Percentiles rank a stretch among this genome's conserved stretches.
Conservation (phyloP, 2,888 invertebrate species). For the Augochlorella aurata region DNA sequence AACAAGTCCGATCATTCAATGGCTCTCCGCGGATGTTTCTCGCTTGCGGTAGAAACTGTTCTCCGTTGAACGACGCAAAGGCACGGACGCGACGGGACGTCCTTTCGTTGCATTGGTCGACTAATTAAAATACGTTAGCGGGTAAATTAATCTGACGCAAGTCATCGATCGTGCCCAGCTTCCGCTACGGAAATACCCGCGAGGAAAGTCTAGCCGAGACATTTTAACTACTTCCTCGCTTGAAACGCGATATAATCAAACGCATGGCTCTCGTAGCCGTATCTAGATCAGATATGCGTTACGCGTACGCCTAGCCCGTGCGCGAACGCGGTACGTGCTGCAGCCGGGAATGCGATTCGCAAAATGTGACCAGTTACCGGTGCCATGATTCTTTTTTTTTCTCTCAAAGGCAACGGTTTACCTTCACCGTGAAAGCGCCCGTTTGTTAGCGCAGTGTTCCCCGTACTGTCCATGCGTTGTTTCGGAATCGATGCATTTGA, state of each 20-base stretch:
- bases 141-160: constrained; percentile 47
- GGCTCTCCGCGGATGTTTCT: background rate
- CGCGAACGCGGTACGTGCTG: background rate
- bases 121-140: constrained; percentile 48
- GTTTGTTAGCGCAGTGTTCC: background rate
- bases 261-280: constrained; percentile 21
- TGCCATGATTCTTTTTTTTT: constrained; percentile 19
- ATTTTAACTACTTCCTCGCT: constrained; percentile 61
- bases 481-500: background rate
- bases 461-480: background rate
- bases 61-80: background rate
- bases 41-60: background rate
- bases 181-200: constrained; percentile 57
- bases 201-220: constrained; percentile 56
- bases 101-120: constrained; percentile 15
- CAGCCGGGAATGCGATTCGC: constrained; percentile 32
- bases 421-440: constrained; percentile 64
- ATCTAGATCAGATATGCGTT: constrained; percentile 46
- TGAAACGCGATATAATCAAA: constrained; percentile 48
- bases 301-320: background rate
- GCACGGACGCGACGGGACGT: background rate
- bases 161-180: constrained; percentile 53
- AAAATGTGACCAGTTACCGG: constrained; percentile 44
- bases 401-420: constrained; percentile 41
- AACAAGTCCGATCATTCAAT: background rate